Evolutionary conservation across 2,797 vertebrate genomes (phyloP).

Genomic region (Paramormyrops hopkinsi): DNA sequence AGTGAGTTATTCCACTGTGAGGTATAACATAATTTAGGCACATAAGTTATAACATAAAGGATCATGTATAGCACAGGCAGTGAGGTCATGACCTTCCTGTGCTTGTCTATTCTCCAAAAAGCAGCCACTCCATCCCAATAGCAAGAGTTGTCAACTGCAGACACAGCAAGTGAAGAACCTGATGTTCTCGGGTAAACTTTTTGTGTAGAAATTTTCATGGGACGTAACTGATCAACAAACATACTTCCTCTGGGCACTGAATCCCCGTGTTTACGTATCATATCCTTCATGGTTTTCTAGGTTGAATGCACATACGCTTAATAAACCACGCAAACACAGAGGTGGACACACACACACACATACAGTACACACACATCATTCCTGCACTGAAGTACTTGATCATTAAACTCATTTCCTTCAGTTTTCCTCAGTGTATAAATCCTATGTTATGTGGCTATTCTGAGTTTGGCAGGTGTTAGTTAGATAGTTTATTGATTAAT

Average conservation of each 20-base stretch:
- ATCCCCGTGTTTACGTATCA: not conserved
- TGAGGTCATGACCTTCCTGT: not conserved
- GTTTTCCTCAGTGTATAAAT: slow-evolving; percentile 2
- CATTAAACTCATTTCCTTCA: slow-evolving; percentile 21
- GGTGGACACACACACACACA: slow-evolving; percentile 12
- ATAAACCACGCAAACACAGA: slow-evolving; percentile 9
- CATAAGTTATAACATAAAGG: slow-evolving; percentile 16
- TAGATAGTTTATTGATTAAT: slow-evolving; percentile 23
- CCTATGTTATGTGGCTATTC: not conserved
- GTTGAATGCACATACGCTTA: slow-evolving; percentile 1
- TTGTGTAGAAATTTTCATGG: not conserved
- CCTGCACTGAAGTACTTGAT: slow-evolving; percentile 53
- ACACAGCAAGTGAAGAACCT: not conserved
- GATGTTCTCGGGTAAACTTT: not conserved
- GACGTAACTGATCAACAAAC: not conserved
- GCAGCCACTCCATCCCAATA: not conserved
- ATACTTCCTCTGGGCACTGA: not conserved
- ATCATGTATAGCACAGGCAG: not conserved
- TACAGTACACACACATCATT: slow-evolving; percentile 34
- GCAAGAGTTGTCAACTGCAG: not conserved
- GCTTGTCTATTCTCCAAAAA: not conserved
- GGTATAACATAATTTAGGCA: not conserved
- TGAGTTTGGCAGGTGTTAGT: slow-evolving; percentile 5
- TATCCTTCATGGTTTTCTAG: slow-evolving; percentile 15
- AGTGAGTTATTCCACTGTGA: not conserved